These are phyloP conservation scores for Panagrolaimus sp. DNA, from an alignment of 1,140 invertebrate genomes.

Conservation along the genomic window DNA sequence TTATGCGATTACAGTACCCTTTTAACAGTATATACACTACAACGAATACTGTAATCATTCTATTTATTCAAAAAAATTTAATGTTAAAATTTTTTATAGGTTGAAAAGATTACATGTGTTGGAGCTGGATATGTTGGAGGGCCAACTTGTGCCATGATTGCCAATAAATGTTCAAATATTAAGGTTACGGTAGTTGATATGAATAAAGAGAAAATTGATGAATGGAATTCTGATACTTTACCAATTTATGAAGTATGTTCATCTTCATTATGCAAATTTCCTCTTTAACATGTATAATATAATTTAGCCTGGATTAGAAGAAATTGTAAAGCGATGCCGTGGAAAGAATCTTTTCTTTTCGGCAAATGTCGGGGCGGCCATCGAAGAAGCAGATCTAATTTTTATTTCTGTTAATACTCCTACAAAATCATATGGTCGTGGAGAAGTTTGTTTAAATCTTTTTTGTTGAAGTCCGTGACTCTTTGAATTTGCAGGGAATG, in stretches of 20 bases:
- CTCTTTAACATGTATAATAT: neutral
- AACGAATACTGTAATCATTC: no score
- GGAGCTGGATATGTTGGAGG: slow-evolving; percentile 98
- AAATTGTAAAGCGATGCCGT: slow-evolving; percentile 80
- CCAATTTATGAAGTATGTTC: slow-evolving; percentile 86
- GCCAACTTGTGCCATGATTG: slow-evolving; percentile 94
- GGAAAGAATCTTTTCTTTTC: slow-evolving; percentile 85
- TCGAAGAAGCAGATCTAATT: slow-evolving; percentile 90
- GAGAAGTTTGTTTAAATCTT: slow-evolving; percentile 1
- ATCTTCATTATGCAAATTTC: slow-evolving; percentile 28
- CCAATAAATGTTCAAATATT: slow-evolving; percentile 88
- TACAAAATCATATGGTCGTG: slow-evolving; percentile 75
- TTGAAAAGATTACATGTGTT: slow-evolving; percentile 67
- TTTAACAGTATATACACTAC: no score
- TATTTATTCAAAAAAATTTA: no score
- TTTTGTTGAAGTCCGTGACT: no score
- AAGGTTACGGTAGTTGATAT: slow-evolving; percentile 90
- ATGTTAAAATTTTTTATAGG: slow-evolving; percentile 21
- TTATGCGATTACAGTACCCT: no score
- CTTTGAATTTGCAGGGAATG: slow-evolving; percentile 68
- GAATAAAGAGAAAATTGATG: slow-evolving; percentile 79
- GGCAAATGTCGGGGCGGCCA: slow-evolving; percentile 78
- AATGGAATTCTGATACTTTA: slow-evolving; percentile 94
- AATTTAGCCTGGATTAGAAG: slow-evolving; percentile 79
- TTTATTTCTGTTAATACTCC: slow-evolving; percentile 99